Base-by-base conservation (phyloP, 2,797 vertebrate species). In the Ctenopoma multispine region DNA sequence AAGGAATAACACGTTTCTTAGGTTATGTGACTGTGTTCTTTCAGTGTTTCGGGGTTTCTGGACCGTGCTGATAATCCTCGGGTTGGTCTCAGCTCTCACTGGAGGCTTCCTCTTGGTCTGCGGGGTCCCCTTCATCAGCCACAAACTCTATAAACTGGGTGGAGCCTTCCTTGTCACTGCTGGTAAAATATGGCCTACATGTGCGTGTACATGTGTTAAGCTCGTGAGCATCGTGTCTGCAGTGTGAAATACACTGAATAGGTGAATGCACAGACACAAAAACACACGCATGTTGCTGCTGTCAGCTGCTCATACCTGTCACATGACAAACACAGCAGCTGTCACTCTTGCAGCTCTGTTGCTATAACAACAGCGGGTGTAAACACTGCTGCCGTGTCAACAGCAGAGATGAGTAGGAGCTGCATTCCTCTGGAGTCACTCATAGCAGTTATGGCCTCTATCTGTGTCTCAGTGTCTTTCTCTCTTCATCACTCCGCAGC, bases 41-140 rank as follows among this genome's bases (percentile, higher is more conserved):
- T 38, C 83, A 98, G 96, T 97, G 81, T 96, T 95, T 89, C 90
- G 96, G 77, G 95, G 96, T 4, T 97, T 97, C 88, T 98, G 96
- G 96, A 97, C 95, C 0, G 79, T 94, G 1, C 92, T 97, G 86
- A 94, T 96, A 47, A 57, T 95, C 69, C 77, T 96, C 29, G 95
- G 91, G 0, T 67, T 97, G 23, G 85, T 91, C 0, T 85, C 90
- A 0, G 92, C 93, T 75, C 86, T 97, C 23, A 72, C 88, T 3
- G 96, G 95, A 60, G 93, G 90, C 51, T 94, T 96, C 77, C 89
- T 97, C 75, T 73, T 97, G 85, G 89, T 97, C 47, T 97, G 95
- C 1, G 95, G 95, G 0, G 88, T 96, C 44, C 96, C 96, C 58
- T 97, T 96, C 65, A 48, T 87, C 86, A 96, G 92, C 55, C 91